These are phyloP conservation scores for Agrochola macilenta DNA, from an alignment of 2,888 invertebrate species.

Conservation along the genomic window DNA sequence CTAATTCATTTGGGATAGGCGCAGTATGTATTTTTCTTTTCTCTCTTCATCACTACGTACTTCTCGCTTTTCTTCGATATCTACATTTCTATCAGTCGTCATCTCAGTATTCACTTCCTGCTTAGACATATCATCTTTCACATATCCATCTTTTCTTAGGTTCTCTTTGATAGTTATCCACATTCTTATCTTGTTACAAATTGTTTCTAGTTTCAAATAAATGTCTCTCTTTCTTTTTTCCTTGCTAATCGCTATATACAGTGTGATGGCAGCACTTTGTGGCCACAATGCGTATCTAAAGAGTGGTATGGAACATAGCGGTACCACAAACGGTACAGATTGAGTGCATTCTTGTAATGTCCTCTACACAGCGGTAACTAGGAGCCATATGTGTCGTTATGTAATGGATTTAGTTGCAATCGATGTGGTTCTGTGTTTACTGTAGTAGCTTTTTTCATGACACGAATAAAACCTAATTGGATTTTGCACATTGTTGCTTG, in stretches of 20 bases:
- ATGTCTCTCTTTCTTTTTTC: neutral
- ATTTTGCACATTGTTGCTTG: no score
- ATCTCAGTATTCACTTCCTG: neutral
- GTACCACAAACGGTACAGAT: constrained; percentile 48
- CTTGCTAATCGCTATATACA: neutral
- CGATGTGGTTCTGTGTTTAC: neutral
- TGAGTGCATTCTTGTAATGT: constrained; percentile 51
- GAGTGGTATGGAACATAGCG: constrained; percentile 38
- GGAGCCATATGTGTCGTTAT: neutral
- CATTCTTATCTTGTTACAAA: neutral
- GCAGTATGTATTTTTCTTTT: neutral
- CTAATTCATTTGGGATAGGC: neutral
- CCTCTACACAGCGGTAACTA: constrained; percentile 31
- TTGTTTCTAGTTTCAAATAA: neutral
- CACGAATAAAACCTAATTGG: no score
- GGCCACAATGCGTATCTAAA: constrained; percentile 42
- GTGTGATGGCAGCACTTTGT: constrained; percentile 17
- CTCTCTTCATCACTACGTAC: no score
- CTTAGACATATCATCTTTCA: neutral
- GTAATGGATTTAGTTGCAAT: constrained; percentile 13
- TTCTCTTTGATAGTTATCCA: neutral
- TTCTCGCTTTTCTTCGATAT: neutral
- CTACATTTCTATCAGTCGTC: neutral
- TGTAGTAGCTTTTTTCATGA: neutral
- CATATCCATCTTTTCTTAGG: neutral